Evolutionary conservation across 2,888 invertebrate species (phyloP).

Genomic region (Chloroclystis v-ata): DNA sequence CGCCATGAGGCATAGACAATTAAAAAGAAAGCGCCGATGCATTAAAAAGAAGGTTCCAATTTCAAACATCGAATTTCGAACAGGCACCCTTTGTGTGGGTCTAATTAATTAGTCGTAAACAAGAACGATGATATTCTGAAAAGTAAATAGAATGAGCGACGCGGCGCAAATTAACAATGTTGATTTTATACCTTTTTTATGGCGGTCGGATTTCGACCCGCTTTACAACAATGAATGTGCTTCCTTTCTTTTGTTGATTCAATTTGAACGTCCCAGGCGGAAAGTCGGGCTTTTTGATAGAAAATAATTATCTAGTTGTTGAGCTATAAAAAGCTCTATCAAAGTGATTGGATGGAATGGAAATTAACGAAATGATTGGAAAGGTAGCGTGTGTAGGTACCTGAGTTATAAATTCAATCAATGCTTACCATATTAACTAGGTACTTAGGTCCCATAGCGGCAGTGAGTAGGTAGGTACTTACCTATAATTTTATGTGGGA

Average conservation of each 20-base stretch:
- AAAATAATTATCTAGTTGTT: conserved; percentile 26
- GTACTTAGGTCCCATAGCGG: too few species aligned
- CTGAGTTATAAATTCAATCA: too few species aligned
- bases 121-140: conserved; percentile 74
- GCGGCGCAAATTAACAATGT: conserved; percentile 67
- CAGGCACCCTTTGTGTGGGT: conserved; percentile 48
- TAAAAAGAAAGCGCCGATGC: conserved; percentile 55
- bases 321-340: conserved; percentile 12
- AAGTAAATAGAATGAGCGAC: conserved; percentile 67
- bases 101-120: conserved; percentile 76
- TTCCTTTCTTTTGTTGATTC: conserved; percentile 54
- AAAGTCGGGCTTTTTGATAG: conserved; percentile 29
- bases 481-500: too few species aligned
- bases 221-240: conserved; percentile 40
- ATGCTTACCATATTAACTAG: too few species aligned
- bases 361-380: neutral
- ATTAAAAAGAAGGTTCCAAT: conserved; percentile 18
- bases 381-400: neutral
- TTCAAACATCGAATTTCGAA: conserved; percentile 28
- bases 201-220: conserved; percentile 42
- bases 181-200: conserved; percentile 54
- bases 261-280: conserved; percentile 39
- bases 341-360: conserved; percentile 13
- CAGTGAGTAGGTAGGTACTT: too few species aligned
- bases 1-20: conserved; percentile 55